Conservation (phyloP, 1,140 invertebrate genomes). For the Megathymus violae region DNA sequence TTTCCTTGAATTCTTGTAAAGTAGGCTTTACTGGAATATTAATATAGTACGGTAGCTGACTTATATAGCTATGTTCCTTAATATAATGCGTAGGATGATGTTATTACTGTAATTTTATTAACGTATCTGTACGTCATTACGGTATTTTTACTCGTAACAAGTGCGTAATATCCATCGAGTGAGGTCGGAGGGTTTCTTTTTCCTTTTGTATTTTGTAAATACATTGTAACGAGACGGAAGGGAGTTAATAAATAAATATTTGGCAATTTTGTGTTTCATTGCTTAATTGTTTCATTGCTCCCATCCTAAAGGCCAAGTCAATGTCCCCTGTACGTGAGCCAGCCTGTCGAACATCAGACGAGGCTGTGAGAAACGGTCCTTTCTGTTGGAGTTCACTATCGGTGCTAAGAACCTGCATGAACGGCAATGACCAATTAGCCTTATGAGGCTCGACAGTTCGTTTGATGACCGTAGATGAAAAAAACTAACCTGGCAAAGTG, state of each 20-base stretch:
- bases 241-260: conserved; percentile 74
- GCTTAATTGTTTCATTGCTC: no score
- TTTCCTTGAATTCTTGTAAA: conserved; percentile 74
- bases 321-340: no score
- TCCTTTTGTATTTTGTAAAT: conserved; percentile 78
- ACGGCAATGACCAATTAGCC: no score
- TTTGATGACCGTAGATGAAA: no score
- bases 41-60: conserved; percentile 62
- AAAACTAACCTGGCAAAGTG: no score
- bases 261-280: conserved; percentile 45
- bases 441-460: no score
- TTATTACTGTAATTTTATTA: conserved; percentile 62
- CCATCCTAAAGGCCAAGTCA: no score
- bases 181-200: conserved; percentile 40
- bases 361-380: no score
- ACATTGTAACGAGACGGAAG: conserved; percentile 66
- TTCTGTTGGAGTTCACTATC: no score
- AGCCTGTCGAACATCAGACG: no score
- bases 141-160: conserved; percentile 44
- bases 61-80: conserved; percentile 77
- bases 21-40: conserved; percentile 63
- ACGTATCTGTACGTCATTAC: conserved; percentile 58
- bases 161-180: no score
- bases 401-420: no score
- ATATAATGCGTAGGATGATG: conserved; percentile 65